Evolutionary conservation across 2,113 vertebrate species (phyloP).

Genomic region (Epinephelus cyanopodus): DNA sequence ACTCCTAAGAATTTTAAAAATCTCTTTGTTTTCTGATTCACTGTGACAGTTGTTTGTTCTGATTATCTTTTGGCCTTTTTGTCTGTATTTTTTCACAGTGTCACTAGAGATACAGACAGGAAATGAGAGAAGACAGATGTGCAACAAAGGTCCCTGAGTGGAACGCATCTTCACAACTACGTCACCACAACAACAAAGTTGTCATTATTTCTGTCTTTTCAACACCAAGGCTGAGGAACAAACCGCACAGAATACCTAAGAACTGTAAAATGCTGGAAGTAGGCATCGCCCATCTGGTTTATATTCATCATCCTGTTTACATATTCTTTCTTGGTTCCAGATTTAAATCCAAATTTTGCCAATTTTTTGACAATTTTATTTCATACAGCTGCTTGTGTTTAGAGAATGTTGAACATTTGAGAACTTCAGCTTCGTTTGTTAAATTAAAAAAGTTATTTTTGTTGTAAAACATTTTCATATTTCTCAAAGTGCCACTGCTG

Average conservation of each 20-base stretch:
- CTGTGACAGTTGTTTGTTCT: neutral
- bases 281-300: neutral
- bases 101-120: neutral
- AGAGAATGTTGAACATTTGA: neutral
- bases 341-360: neutral
- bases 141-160: neutral
- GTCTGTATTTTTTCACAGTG: neutral
- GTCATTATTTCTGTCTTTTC: neutral
- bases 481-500: neutral
- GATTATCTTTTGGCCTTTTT: neutral
- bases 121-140: constrained; percentile 1
- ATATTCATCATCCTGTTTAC: too few relatives aligned
- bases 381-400: neutral
- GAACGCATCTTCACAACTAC: neutral
- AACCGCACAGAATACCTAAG: neutral
- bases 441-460: neutral
- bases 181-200: neutral
- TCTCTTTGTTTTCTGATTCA: neutral
- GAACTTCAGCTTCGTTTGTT: neutral
- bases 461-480: neutral
- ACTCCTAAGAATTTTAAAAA: neutral
- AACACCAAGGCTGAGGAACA: neutral
- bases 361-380: neutral
- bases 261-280: neutral
- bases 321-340: neutral